Conservation (phyloP, 1,140 invertebrate species). For the Mylabris phalerata region DNA sequence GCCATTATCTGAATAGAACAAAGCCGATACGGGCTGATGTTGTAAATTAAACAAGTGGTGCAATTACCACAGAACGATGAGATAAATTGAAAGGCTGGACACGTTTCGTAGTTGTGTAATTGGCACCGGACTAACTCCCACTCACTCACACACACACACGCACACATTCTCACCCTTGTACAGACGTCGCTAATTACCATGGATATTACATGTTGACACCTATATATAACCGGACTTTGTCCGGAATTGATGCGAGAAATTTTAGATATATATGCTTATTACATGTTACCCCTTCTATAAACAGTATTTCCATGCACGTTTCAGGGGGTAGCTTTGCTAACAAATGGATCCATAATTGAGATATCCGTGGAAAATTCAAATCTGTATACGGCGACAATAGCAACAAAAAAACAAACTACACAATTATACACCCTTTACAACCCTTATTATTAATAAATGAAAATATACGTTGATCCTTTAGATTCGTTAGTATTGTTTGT, state of each 20-base stretch:
- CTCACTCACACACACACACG: no score
- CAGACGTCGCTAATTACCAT: constrained; percentile 32
- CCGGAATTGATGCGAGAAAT: constrained; percentile 26
- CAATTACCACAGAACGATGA: constrained; percentile 29
- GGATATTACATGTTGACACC: constrained; percentile 34
- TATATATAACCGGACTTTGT: constrained; percentile 17
- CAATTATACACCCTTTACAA: no score
- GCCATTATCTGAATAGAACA: constrained; percentile 21
- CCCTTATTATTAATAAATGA: no score
- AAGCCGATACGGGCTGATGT: constrained; percentile 21
- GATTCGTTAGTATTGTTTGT: no score
- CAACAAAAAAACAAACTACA: no score
- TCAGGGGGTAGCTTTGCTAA: background rate
- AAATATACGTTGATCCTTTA: no score
- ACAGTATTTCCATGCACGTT: background rate
- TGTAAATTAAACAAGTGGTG: constrained; percentile 35
- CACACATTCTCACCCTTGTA: background rate
- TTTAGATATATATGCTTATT: constrained; percentile 31
- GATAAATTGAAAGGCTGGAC: constrained; percentile 31
- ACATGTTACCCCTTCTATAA: background rate
- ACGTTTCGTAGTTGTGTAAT: constrained; percentile 25
- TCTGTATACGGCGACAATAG: no score
- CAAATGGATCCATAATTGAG: background rate
- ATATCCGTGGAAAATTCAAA: background rate
- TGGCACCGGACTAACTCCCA: constrained; percentile 17